Evolutionary conservation across 2,113 vertebrate species (phyloP), one percentile per base, ranked within the genome.

Genomic region (Dermatemys mawii): DNA sequence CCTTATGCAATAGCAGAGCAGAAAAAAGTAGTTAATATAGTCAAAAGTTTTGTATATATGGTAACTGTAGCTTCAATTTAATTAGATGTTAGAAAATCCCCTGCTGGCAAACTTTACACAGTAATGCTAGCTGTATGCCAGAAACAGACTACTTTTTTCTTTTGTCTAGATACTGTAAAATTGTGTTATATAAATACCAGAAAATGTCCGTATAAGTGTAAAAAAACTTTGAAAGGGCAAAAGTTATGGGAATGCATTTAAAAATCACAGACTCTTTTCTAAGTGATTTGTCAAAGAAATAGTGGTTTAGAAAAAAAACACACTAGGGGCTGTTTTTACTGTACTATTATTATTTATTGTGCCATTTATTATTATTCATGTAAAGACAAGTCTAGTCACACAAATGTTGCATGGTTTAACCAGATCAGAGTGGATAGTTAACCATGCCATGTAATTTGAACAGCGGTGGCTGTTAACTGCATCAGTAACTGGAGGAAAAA

Each of bases 41-140:
- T 83, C 86, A 92, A 89, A 80, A 48, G 67, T 21, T 51, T 79
- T 80, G 21, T n/a, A 80, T 22, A 89, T 1, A 92, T 48, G 79
- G 89, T 86, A 88, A 0, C 35, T 89, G 49, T 57, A 88, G 90
- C 53, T 96, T 94, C 91, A 63, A 87, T 94, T 96, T 97, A 97
- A 95, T 94, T 94, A 97, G 86, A 91, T 80, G 89, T 83, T 51
- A 96, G 89, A 97, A 97, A 96, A 92, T 90, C 78, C 86, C 55
- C 94, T 90, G 38, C 1, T 95, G 95, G 93, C 91, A 94, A 96
- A 86, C 54, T 73, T 91, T 86, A 84, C 63, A 86, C 63, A 90
- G 54, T 89, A 95, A 86, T 41, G 38, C 38, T 55, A 94, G 70
- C 50, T 88, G 89, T 50, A 73, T 51, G 88, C 84, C 86, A 96